Base-by-base conservation (phyloP, 23 tunicate species). In the Styela clava region DNA sequence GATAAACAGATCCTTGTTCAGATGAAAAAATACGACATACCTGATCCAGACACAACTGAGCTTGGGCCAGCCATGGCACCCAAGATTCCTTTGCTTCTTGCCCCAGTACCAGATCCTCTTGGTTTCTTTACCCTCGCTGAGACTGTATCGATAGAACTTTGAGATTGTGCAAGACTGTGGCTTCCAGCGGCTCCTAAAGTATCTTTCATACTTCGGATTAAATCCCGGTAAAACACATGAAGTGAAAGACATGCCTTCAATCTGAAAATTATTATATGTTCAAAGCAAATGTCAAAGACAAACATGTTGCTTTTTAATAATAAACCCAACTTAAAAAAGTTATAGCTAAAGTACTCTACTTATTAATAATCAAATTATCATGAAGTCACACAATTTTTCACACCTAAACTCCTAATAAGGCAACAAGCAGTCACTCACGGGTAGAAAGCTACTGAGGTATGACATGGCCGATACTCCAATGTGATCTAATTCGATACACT, bases 21-120 rank as follows among this genome's bases (percentile, higher is more conserved):
- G n/a, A n/a, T n/a, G n/a, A n/a, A n/a, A n/a, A n/a, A n/a, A n/a
- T n/a, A n/a, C n/a, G n/a, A 76, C 1, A 16, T 36, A 76, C 95
- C 95, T 51, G 95, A 89, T 34, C 95, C 89, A 33, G 95, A 91
- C 24, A 91, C 87, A 34, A 91, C 89, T 16, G 97, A 91, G 33
- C 87, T 84, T 2, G 95, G 78, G 32, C 87, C 90, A 0, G 89
- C 79, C 52, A 85, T 30, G 5, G 65, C 52, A 12, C 67, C 65
- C 25, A 44, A 24, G 12, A 44, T 52, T 24, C 68, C 65, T 76
- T 76, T 76, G 16, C 62, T 35, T 74, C 81, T 86, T 16, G 87
- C 68, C 24, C 86, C 81, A 30, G 77, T 71, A 26, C 77, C 77
- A 33, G 77, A 71, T 51, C 81, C 81, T 27, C 81, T 24, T 7